These are phyloP conservation scores for Cyprinodon variegatus DNA, from an alignment of 2,113 vertebrate genomes.

Conservation along the genomic window DNA sequence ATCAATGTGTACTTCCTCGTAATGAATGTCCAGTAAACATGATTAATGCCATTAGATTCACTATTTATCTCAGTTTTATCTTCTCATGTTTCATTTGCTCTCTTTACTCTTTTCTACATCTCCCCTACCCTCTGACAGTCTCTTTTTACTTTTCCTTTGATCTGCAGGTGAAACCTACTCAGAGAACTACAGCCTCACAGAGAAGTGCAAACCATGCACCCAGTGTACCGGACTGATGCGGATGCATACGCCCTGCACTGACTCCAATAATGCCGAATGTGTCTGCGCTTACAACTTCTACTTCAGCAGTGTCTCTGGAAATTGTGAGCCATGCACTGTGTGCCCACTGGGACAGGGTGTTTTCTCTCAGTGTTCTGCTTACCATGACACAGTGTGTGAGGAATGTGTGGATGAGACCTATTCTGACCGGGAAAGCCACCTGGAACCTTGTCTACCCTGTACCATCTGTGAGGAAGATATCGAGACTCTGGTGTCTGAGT, in stretches of 20 bases:
- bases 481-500: constrained; percentile 77
- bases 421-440: constrained; percentile 90
- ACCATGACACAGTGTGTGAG: constrained; percentile 90
- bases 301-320: constrained; percentile 57
- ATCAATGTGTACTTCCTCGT: constrained; percentile 73
- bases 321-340: constrained; percentile 83
- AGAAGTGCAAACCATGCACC: constrained; percentile 86
- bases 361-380: constrained; percentile 79
- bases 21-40: constrained; percentile 72
- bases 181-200: constrained; percentile 86
- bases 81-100: constrained; percentile 29
- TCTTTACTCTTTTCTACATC: constrained; percentile 18
- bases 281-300: constrained; percentile 89
- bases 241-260: constrained; percentile 93
- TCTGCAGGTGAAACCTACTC: constrained; percentile 89
- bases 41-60: constrained; percentile 67
- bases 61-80: constrained; percentile 47
- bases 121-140: constrained; percentile 14
- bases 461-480: constrained; percentile 89
- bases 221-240: constrained; percentile 89
- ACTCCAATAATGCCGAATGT: constrained; percentile 91
- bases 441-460: constrained; percentile 96
- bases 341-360: constrained; percentile 88
- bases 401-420: constrained; percentile 87
- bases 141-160: constrained; percentile 2